Evolutionary conservation across 2,113 vertebrate species (phyloP).

Genomic region (Brienomyrus longianalis): DNA sequence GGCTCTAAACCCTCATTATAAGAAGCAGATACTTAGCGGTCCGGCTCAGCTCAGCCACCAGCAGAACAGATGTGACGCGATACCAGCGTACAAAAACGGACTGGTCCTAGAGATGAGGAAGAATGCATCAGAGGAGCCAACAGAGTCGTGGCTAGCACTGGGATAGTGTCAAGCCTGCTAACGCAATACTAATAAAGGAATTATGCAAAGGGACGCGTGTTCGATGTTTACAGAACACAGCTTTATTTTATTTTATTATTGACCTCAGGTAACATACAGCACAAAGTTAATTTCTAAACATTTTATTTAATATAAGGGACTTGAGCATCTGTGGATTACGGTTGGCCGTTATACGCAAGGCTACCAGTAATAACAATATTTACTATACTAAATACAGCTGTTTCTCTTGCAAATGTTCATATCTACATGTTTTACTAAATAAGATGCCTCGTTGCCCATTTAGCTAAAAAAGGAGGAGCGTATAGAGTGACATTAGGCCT

Average conservation of each 20-base stretch:
- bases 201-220: neutral
- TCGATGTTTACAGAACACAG: neutral
- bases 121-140: constrained; percentile 15
- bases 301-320: neutral
- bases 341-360: neutral
- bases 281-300: neutral
- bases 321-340: neutral
- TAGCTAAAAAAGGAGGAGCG: neutral
- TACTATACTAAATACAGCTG: neutral
- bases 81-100: constrained; percentile 51
- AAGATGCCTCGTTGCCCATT: neutral
- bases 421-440: neutral
- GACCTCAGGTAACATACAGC: neutral
- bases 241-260: neutral
- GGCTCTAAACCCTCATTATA: constrained; percentile 13
- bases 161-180: neutral
- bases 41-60: constrained; percentile 28
- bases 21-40: constrained; percentile 18
- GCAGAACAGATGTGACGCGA: constrained; percentile 32
- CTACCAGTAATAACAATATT: neutral
- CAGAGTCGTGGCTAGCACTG: neutral
- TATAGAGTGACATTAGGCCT: neutral
- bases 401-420: neutral
- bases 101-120: constrained; percentile 51
- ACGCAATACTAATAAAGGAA: neutral